phyloP scores from a whole-genome alignment of 2,113 vertebrate genomes.

The Tympanuchus pallidicinctus region DNA sequence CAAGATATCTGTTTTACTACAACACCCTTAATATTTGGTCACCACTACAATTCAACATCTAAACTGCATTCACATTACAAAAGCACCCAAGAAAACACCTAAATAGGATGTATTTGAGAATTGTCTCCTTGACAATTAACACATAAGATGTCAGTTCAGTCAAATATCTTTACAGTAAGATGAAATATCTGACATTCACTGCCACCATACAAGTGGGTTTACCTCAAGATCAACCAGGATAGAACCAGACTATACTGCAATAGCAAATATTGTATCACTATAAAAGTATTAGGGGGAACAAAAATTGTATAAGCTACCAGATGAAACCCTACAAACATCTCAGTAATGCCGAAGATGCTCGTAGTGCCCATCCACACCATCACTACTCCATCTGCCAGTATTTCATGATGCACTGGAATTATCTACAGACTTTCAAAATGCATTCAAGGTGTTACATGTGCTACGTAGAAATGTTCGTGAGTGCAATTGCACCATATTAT shows the following conservation, averaged over 20 bases:
- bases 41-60: not conserved
- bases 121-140: not conserved
- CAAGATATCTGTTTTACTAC: not conserved
- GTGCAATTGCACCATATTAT: not conserved
- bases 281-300: not conserved
- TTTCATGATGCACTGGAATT: not conserved
- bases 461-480: not conserved
- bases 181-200: not conserved
- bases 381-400: not conserved
- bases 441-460: not conserved
- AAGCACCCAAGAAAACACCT: not conserved
- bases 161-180: not conserved
- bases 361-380: not conserved
- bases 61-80: not conserved
- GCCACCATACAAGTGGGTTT: not conserved
- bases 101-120: not conserved
- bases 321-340: not conserved
- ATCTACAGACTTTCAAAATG: not conserved
- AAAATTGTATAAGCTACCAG: not conserved
- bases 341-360: not conserved
- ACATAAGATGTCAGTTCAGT: not conserved
- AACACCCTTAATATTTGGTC: not conserved
- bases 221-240: not conserved
- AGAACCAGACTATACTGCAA: not conserved
- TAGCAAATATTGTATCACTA: not conserved